Evolutionary conservation across 2,888 invertebrate genomes (phyloP).

Genomic region (Limnephilus lunatus): DNA sequence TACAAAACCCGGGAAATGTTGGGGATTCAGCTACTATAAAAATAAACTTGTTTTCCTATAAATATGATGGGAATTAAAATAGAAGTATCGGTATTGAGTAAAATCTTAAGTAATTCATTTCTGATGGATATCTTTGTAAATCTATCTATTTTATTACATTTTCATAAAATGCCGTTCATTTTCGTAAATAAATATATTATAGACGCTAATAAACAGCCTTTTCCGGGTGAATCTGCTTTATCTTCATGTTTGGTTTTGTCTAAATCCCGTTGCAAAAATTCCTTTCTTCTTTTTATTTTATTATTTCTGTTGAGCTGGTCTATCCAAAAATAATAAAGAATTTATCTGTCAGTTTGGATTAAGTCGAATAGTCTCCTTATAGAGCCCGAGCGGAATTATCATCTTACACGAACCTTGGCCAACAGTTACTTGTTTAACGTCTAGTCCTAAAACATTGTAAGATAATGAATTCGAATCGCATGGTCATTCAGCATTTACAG

Average conservation of each 20-base stretch:
- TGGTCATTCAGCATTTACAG: not conserved
- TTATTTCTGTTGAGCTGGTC: not conserved
- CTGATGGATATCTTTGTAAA: not conserved
- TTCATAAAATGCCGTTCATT: not conserved
- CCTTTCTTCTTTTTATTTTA: not conserved
- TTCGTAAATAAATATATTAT: not conserved
- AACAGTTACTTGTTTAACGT: not conserved
- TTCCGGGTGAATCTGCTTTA: not conserved
- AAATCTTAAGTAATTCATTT: too few species aligned
- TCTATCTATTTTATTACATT: not conserved
- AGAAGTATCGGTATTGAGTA: not conserved
- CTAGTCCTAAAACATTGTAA: not conserved
- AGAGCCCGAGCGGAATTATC: not conserved
- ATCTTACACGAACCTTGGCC: not conserved
- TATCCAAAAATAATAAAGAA: not conserved
- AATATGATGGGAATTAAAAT: not conserved
- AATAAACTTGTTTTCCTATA: too few species aligned
- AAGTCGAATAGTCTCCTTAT: not conserved
- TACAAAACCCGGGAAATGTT: too few species aligned
- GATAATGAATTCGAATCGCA: not conserved
- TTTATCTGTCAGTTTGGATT: not conserved
- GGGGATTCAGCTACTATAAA: too few species aligned
- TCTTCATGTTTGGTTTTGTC: not conserved
- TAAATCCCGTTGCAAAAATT: not conserved
- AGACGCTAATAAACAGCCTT: not conserved